Evolutionary conservation across 23 tunicate genomes (phyloP).

Genomic region (Halocynthia aurantium): DNA sequence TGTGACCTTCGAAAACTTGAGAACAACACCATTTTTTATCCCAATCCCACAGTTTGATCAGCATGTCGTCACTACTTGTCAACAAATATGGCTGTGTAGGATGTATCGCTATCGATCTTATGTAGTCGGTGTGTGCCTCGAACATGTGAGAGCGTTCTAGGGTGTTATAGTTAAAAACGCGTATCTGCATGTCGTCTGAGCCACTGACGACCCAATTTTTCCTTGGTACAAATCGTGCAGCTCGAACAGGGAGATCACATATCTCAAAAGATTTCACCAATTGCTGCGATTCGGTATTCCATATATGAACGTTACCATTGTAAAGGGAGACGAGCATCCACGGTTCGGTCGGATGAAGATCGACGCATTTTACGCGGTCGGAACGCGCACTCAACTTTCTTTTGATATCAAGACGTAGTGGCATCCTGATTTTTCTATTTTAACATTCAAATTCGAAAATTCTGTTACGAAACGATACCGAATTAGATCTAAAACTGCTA

Average conservation of each 20-base stretch:
- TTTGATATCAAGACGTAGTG: slow-evolving; percentile 90
- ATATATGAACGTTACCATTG: slow-evolving; percentile 95
- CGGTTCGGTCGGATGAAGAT: slow-evolving; percentile 98
- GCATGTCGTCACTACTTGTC: slow-evolving; percentile 97
- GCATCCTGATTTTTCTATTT: slow-evolving; percentile 19
- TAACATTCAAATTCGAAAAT: background rate
- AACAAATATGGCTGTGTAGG: slow-evolving; percentile 94
- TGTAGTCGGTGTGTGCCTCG: slow-evolving; percentile 99
- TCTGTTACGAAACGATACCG: too few relatives aligned
- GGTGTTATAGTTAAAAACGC: slow-evolving; percentile 97
- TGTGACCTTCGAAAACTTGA: slow-evolving; percentile 99
- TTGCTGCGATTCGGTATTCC: slow-evolving; percentile 85
- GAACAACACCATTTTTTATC: slow-evolving; percentile 95
- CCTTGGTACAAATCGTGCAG: slow-evolving; percentile 84
- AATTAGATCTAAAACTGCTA: too few relatives aligned
- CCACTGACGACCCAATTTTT: slow-evolving; percentile 99
- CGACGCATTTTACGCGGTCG: slow-evolving; percentile 97
- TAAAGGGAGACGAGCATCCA: slow-evolving; percentile 98
- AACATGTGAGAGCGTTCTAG: slow-evolving; percentile 89
- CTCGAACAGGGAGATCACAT: slow-evolving; percentile 97
- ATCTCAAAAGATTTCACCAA: slow-evolving; percentile 88
- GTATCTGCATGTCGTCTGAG: slow-evolving; percentile 96
- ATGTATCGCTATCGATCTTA: slow-evolving; percentile 96
- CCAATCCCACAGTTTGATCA: slow-evolving; percentile 99
- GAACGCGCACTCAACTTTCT: slow-evolving; percentile 83